Evolutionary conservation across 92 coral and sea anemone species (phyloP), one percentile per base, ranked within the genome.

Genomic region (Virgularia gustaviana): DNA sequence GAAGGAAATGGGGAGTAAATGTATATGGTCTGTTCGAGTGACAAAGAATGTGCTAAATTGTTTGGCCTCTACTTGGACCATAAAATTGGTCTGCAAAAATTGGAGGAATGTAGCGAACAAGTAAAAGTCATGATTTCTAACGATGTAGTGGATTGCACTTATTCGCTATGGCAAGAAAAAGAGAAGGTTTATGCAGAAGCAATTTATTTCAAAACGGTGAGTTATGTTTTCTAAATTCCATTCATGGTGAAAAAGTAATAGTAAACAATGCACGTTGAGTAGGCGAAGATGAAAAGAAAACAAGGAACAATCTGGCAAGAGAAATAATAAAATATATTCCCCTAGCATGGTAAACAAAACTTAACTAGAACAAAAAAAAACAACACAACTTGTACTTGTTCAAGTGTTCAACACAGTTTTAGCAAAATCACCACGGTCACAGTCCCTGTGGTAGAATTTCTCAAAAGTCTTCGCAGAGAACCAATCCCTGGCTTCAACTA

Each of bases 401-500:
- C 20, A 65, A 65, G 54, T 6, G 31, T 65, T 65, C 23, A 38
- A 38, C 19, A 65, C 27, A 6, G 54, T 38, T 32, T 1, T 13
- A 11, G 33, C 34, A 29, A 66, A 44, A 29, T 36, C 73, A 22
- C 36, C 24, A 19, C 24, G 25, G 19, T 37, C 44, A 44, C 37
- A 20, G 56, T 66, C n/a, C 49, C 54, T 64, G 53, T 64, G 72
- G 27, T 36, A 64, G 32, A 64, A 64, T 1, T 19, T 23, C 47
- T 19, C 72, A n/a, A 15, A 37, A 59, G 66, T n/a, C n/a, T n/a
- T n/a, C 64, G 31, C 58, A 47, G 70, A 55, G 23, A 68, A 52
- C 78, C 78, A 73, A 44, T 73, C 79, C 25, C 29, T 45, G 12
- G 38, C 54, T 24, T 73, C 57, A 30, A 58, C 20, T 25, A 75